Base-by-base conservation (phyloP, 2,888 invertebrate genomes). In the Syrista parreyssii region DNA sequence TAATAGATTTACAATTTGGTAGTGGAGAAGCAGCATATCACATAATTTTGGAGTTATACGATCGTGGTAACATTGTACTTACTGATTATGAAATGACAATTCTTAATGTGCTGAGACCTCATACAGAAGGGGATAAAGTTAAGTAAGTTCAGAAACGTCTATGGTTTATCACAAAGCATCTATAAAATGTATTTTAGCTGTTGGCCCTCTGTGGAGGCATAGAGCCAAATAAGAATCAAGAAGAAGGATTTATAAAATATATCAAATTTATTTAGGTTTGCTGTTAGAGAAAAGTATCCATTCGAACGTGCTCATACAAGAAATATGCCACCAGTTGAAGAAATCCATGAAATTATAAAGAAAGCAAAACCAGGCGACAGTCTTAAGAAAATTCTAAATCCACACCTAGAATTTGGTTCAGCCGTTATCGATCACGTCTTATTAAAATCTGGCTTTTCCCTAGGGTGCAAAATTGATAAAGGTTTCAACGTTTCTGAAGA, bases 1-100 rank as follows among this genome's bases (percentile, higher is more conserved):
- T 99, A 74, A 94, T 99, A 23, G 97, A 98, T 92, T 92, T 99
- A 75, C 97, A 98, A 92, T 99, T 99, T 92, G 99, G 99, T 15
- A 95, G 94, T 4, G 96, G 96, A 0, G 98, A 98, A 89, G 98
- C 97, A 1, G 97, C 98, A 0, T 98, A 98, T 92, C 99, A 99
- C 91, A 93, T 99, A 0, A 96, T 99, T 85, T 90, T 99, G 76
- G 99, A 99, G 91, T 91, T 99, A 33, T 99, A 98, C 88, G 99
- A 99, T 92, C 93, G 97, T 86, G 99, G 99, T 76, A 99, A 99
- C 91, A 96, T 99, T 30, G 94, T 99, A 77, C 93, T 99, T 6
- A 98, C 99, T 0, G 99, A 99, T 92, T 93, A 94, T 88, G 95
- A 98, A 84, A 95, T 96, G 93, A 96, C 94, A 0, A 99, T 99